These are phyloP conservation scores for Drosophila lutescens DNA, from an alignment of 2,888 invertebrate species.

Conservation along the genomic window DNA sequence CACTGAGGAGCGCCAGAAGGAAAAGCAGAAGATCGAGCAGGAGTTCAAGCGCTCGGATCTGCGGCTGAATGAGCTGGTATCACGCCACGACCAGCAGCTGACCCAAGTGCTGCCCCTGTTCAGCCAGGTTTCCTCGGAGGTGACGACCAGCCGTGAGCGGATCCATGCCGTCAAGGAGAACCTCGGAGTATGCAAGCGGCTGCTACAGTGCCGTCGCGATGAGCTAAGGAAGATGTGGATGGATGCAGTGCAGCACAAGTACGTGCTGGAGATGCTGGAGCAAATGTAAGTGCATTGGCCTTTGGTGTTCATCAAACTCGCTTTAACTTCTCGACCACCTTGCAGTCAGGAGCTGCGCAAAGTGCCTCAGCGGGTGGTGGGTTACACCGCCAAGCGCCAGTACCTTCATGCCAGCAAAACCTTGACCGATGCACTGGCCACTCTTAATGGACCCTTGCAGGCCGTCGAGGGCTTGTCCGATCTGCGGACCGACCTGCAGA, in stretches of 20 bases:
- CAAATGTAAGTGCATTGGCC: slow-evolving; percentile 87
- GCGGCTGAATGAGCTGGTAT: slow-evolving; percentile 93
- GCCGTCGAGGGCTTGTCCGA: slow-evolving; percentile 94
- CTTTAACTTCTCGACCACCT: slow-evolving; percentile 6
- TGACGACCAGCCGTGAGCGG: slow-evolving; percentile 90
- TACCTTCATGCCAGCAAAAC: slow-evolving; percentile 94
- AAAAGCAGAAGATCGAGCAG: slow-evolving; percentile 96
- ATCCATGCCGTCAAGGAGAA: slow-evolving; percentile 92
- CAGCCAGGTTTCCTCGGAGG: slow-evolving; percentile 90
- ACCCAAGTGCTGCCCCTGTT: slow-evolving; percentile 89
- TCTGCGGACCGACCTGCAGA: slow-evolving; percentile 90
- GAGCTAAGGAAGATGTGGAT: slow-evolving; percentile 97
- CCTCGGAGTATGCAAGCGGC: slow-evolving; percentile 91
- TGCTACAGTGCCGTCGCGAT: slow-evolving; percentile 95
- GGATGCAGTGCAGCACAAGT: slow-evolving; percentile 97
- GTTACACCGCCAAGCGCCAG: slow-evolving; percentile 89
- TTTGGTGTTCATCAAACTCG: neutral
- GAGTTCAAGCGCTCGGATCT: slow-evolving; percentile 97
- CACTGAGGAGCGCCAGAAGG: slow-evolving; percentile 95
- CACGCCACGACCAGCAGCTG: slow-evolving; percentile 94
- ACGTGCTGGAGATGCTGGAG: slow-evolving; percentile 93
- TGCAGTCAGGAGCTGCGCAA: slow-evolving; percentile 90
- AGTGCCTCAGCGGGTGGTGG: slow-evolving; percentile 89
- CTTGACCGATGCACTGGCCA: slow-evolving; percentile 88
- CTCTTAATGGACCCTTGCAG: slow-evolving; percentile 89